Evolutionary conservation across 2,113 vertebrate species (phyloP), one percentile per base, ranked within the genome.

Genomic region (Zapus hudsonius): DNA sequence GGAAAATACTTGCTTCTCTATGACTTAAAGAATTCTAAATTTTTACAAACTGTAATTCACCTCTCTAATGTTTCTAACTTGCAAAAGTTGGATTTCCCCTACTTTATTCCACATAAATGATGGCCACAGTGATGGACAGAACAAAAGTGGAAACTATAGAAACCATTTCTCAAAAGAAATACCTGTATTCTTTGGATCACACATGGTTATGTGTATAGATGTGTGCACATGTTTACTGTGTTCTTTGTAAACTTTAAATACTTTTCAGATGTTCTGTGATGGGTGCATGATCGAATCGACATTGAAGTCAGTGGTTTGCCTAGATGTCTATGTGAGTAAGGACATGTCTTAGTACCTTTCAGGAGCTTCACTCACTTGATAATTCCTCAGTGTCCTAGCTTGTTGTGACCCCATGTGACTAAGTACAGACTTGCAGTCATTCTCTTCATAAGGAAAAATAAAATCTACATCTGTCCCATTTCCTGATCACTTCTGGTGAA

Each of bases 51-150:
- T 40, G 55, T 15, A 86, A 64, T 64, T n/a, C 12, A 5, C 57
- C 42, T 75, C 92, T 74, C 73, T 66, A 17, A 79, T 33, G 17
- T 87, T 73, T 89, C 74, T 92, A 47, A 85, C 23, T 89, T 27
- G 61, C 3, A 83, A 33, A 90, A 72, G 59, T 38, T 63, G 67
- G n/a, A 59, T 75, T 7, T 44, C 75, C 75, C 88, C 10, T 61
- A 29, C 12, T 0, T 23, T n/a, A 47, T 66, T 92, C 66, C 55
- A 84, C 29, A 0, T 22, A 86, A 81, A 11, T 36, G 7, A 90
- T 20, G 5, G 52, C 52, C 38, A 44, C 20, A 84, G 55, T 38
- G 52, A 84, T 3, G 82, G 33, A 91, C 84, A 88, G 63, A 70
- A 92, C 73, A 69, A 84, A 94, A 59, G 16, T 63, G 64, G 80